Evolutionary conservation across 1,140 invertebrate genomes (phyloP).

Genomic region (Diploscapter pachys): DNA sequence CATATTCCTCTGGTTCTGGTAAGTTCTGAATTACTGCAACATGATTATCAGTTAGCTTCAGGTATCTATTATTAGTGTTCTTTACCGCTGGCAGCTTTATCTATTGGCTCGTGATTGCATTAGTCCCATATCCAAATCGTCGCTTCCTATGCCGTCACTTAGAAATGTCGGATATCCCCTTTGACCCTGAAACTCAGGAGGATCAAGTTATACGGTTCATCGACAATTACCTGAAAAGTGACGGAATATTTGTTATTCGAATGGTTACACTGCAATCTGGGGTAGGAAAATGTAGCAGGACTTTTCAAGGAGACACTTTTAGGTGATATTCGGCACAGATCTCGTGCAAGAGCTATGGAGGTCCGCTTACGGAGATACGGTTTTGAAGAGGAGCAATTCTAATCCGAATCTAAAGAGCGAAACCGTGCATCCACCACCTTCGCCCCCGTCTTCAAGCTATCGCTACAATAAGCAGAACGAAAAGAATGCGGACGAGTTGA

Average conservation of each 20-base stretch:
- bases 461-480: constrained; percentile 2
- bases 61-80: constrained; percentile 62
- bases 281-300: constrained; percentile 18
- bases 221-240: constrained; percentile 62
- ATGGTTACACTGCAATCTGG: constrained; percentile 61
- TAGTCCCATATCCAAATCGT: constrained; percentile 43
- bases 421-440: constrained; percentile 3
- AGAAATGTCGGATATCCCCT: constrained; percentile 52
- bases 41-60: constrained; percentile 13
- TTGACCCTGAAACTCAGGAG: constrained; percentile 41
- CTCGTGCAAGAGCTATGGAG: constrained; percentile 49
- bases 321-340: constrained; percentile 55
- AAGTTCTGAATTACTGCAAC: constrained; percentile 9
- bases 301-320: not conserved
- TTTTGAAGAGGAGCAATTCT: constrained; percentile 50
- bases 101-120: constrained; percentile 48
- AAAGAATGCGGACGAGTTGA: constrained; percentile 8
- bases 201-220: constrained; percentile 58
- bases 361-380: constrained; percentile 38
- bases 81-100: constrained; percentile 58
- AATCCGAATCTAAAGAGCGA: constrained; percentile 29
- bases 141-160: constrained; percentile 49
- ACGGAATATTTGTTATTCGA: constrained; percentile 63
- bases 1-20: constrained; percentile 63
- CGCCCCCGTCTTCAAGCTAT: constrained; percentile 5